Percentiles rank a stretch among this genome's conserved stretches.
Evolutionary conservation across 2,797 vertebrate genomes (phyloP).

Genomic region (Petrocephalus schoutedeni): DNA sequence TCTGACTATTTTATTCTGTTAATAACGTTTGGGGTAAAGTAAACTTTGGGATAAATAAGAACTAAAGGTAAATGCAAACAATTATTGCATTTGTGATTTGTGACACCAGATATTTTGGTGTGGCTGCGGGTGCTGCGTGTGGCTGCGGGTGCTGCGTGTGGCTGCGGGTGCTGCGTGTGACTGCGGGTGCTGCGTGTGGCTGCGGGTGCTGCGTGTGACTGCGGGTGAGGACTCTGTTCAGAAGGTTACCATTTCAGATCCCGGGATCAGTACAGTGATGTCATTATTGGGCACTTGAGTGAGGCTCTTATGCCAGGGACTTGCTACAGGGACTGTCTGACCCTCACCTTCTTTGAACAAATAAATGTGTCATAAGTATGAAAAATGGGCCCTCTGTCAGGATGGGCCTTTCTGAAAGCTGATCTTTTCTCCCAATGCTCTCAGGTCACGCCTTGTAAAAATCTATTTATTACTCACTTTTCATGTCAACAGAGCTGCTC

Average conservation of each 20-base stretch:
- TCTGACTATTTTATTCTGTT: neutral
- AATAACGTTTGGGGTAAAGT: neutral
- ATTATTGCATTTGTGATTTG: neutral
- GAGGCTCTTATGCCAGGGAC: neutral
- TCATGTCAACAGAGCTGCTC: conserved; percentile 66
- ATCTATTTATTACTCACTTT: conserved; percentile 22
- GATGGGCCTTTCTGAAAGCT: neutral
- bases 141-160: neutral
- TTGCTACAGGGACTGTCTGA: neutral
- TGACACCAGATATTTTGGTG: neutral
- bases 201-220: no score
- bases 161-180: neutral
- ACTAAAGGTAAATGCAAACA: neutral
- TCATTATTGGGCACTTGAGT: neutral
- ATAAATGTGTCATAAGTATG: neutral
- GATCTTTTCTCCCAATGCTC: neutral
- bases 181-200: neutral
- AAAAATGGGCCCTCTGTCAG: neutral
- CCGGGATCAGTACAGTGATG: neutral
- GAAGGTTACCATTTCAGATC: neutral
- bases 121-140: neutral
- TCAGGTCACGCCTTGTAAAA: neutral
- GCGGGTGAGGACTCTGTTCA: neutral
- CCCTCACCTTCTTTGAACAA: neutral
- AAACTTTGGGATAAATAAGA: neutral